Conservation (phyloP, 2,888 invertebrate species). For the Choristoneura rosaceana region DNA sequence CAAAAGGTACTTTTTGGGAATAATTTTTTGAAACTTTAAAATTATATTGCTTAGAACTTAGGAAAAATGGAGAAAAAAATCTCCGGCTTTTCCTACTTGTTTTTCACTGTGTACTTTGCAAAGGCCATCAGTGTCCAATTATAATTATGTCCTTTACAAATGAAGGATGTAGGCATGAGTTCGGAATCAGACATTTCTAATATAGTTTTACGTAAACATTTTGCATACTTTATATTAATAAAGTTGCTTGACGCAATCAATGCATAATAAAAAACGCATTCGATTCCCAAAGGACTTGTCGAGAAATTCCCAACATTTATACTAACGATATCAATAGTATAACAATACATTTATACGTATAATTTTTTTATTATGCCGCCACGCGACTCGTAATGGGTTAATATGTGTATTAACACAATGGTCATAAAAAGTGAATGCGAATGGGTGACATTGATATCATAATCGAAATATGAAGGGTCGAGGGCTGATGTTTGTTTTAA, state of each 20-base stretch:
- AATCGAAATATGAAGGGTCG: slow-evolving; percentile 83
- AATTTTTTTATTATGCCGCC: slow-evolving; percentile 75
- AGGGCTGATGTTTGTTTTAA: slow-evolving; percentile 69
- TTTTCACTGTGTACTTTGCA: too few relatives aligned
- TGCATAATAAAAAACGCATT: slow-evolving; percentile 50
- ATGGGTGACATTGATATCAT: slow-evolving; percentile 82
- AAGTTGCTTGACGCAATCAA: slow-evolving; percentile 44
- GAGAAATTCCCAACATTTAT: slow-evolving; percentile 40
- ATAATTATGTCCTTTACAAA: too few relatives aligned
- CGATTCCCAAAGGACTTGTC: slow-evolving; percentile 18
- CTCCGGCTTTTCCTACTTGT: too few relatives aligned
- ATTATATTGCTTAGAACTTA: too few relatives aligned
- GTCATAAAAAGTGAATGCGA: slow-evolving; percentile 66
- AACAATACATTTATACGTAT: slow-evolving; percentile 69
- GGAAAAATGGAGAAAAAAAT: too few relatives aligned
- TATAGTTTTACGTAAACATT: too few relatives aligned
- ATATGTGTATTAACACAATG: slow-evolving; percentile 83
- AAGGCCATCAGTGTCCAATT: too few relatives aligned
- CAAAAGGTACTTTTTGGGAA: too few relatives aligned
- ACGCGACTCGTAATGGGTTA: slow-evolving; percentile 83
- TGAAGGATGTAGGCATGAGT: too few relatives aligned
- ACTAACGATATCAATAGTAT: slow-evolving; percentile 43
- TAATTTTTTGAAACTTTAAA: too few relatives aligned
- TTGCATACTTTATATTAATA: too few relatives aligned
- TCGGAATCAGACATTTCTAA: too few relatives aligned